Conservation (phyloP, 2,888 invertebrate species). For the Heliconius aoede region DNA sequence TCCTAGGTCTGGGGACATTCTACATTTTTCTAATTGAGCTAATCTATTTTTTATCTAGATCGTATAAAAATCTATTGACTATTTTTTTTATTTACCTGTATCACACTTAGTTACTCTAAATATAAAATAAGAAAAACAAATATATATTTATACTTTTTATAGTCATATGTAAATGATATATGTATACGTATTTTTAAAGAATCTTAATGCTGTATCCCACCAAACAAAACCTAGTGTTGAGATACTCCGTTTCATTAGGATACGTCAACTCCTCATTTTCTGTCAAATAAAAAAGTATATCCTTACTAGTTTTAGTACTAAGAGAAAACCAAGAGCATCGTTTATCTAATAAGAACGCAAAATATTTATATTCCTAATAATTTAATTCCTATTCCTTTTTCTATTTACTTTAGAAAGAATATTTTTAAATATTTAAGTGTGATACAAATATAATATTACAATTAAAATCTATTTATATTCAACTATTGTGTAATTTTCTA, state of each 20-base stretch:
- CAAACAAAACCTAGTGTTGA: too few relatives aligned
- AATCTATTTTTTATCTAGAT: slow-evolving; percentile 34
- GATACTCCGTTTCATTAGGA: too few relatives aligned
- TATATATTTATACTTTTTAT: neutral
- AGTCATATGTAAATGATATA: neutral
- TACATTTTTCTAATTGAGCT: slow-evolving; percentile 44
- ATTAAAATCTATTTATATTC: slow-evolving; percentile 8
- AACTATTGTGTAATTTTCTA: neutral
- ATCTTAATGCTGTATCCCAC: too few relatives aligned
- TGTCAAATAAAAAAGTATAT: too few relatives aligned
- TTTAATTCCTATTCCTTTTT: too few relatives aligned
- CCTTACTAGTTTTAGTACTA: too few relatives aligned
- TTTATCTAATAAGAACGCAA: too few relatives aligned
- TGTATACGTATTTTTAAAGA: too few relatives aligned
- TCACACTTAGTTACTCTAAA: slow-evolving; percentile 20
- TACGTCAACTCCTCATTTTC: too few relatives aligned
- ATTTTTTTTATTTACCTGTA: slow-evolving; percentile 22
- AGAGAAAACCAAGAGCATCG: too few relatives aligned
- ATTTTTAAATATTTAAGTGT: neutral
- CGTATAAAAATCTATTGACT: slow-evolving; percentile 50
- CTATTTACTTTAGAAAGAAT: neutral
- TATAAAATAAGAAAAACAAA: neutral
- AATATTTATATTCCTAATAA: too few relatives aligned
- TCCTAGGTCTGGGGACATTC: slow-evolving; percentile 34
- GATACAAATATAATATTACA: slow-evolving; percentile 1